Base-by-base conservation (phyloP, 2,113 vertebrate species). In the Mus spicilegus region DNA sequence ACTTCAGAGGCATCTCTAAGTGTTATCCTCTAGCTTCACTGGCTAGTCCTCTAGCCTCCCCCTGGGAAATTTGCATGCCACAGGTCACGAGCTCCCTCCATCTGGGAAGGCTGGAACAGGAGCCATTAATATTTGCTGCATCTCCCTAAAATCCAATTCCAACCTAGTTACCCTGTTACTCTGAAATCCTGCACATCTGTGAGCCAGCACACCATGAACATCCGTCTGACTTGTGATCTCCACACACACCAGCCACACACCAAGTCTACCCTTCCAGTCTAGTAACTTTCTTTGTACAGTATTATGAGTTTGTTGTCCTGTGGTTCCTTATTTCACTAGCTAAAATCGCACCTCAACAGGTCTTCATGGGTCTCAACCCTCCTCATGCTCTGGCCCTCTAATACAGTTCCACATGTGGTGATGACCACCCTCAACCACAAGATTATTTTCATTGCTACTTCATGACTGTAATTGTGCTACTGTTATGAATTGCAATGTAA, bases 121-220 rank as follows among this genome's bases (percentile, higher is more conserved):
- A 94, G 61, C 51, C 28, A 94, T 20, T 20, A 72, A 46, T 22
- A 63, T 49, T 86, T 51, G 8, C 6, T 89, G 7, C 11, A 78
- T 91, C 39, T 56, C 33, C 51, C 58, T 67, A 17, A 90, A 94
- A 70, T 39, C 72, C 20, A 96, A 51, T 12, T 75, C 86, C 49
- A 65, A 90, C 11, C 7, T 54, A 58, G 51, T 51, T 4, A 4
- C 28, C 72, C 67, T 0, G 0, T 51, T 61, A 91, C 67, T 77
- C 51, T 77, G 72, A 94, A 93, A 96, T 73, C 42, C 49, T 77
- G 82, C 51, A 46, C 30, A 46, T 94, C 51, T 65, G 87, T 28
- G 11, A 54, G 42, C 58, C 65, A 56, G 1, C 7, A 33, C 46
- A 69, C n/a, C 33, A 28, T 88, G 72, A 84, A 51, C 26, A 67